Evolutionary conservation across 2,888 invertebrate genomes (phyloP), one percentile per base, ranked within the genome.

Genomic region (Hirtodrosophila histrioides): DNA sequence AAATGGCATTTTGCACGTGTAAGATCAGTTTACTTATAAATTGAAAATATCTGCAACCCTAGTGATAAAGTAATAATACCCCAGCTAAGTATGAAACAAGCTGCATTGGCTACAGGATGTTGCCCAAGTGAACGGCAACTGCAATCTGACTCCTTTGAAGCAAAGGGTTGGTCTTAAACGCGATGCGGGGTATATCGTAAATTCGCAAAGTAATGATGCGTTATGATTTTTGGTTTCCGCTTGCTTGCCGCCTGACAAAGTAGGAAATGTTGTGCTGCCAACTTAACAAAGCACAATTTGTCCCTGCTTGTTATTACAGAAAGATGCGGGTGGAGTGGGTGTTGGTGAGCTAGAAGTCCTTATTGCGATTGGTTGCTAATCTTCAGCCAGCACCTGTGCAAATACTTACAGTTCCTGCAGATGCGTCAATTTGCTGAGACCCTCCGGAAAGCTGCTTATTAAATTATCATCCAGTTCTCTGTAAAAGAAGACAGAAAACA

Each of bases 341-440:
- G 27, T 27, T 27, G 3, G 5, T 27, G 6, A 27, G 0, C 27
- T 0, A 5, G 3, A 17, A 17, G 17, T 27, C 27, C 31, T 31
- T 31, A 7, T 31, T 4, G 7, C 31, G 3, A 7, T 31, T 31
- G 7, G 31, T 31, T 31, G 40, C 40, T 65, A 58, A 88, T 75
- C 69, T 69, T 33, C 39, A 57, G 9, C n/a, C 27, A 39, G 53
- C 87, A 86, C 85, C 81, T 86, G 85, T 24, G 46, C 17, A 44
- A 24, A 67, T 91, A 95, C 97, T 97, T 93, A 97, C 97, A 98
- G 92, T 92, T 97, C 96, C 90, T 96, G 95, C 8, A 98, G 94
- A 88, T 94, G 93, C 51, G 94, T 94, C 90, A 97, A 93, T 90
- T 95, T 94, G 74, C 94, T 93, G 72, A 97, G 93, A 68, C 96